Base-by-base conservation (phyloP, 2,888 invertebrate species). In the Bombylius major region DNA sequence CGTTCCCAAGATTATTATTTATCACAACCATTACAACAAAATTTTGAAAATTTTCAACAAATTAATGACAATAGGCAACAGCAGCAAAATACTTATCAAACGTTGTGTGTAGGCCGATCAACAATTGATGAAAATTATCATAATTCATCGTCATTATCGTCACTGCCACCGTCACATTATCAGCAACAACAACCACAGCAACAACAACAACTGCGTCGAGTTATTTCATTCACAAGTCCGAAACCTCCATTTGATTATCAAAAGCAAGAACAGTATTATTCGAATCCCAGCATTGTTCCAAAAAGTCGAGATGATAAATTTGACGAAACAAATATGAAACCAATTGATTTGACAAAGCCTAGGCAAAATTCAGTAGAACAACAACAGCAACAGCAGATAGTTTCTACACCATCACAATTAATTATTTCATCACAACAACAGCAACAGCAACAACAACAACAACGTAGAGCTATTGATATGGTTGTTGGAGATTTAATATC, bases 261-360 rank as follows among this genome's bases (percentile, higher is more conserved):
- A 53, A 73, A 73, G 55, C 73, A 72, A 59, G 73, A 73, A 58
- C 72, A 74, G 62, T 74, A 74, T 64, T 74, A 74, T 57, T 72
- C 74, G 6, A 73, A 74, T 62, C 73, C 73, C 1, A 70, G 69
- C 56, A 68, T 72, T 56, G 68, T 69, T 1, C 68, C 68, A 0
- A 72, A 71, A 56, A 56, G 46, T 13, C 46, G 61, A 4, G 59
- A 62, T 4, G 62, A 66, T 31, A 68, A 58, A 48, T 70, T 67
- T 34, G 64, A 64, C 31, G 72, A 73, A 61, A 63, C 68, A 31
- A 67, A 69, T 0, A 60, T 63, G 56, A 57, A 62, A 32, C 74
- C 73, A 31, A 75, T 75, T 58, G 74, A 75, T 62, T 63, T 75
- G 14, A 75, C 74, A 33, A 75, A 75, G 59, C 72, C 74, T 4